Base-by-base conservation (phyloP, 2,797 vertebrate genomes). In the Tokudaia tokunoshimensis region DNA sequence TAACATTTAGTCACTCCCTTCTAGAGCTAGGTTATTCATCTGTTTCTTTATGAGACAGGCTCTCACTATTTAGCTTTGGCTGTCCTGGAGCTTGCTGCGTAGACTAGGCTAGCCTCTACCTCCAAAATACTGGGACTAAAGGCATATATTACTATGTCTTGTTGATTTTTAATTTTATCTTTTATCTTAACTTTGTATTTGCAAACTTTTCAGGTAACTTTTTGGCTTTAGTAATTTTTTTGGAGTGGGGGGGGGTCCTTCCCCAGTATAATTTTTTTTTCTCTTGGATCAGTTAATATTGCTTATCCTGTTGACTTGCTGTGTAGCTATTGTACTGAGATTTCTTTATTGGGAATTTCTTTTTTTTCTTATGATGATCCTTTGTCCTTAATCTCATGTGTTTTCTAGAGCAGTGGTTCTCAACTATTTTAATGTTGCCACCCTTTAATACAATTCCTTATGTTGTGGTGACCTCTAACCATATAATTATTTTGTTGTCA, bases 131-230 rank as follows among this genome's bases (percentile, higher is more conserved):
- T 76, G 41, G 41, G 41, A 41, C 44, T 78, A 82, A 82, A 82
- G n/a, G 24, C 57, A 41, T 61, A 41, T 17, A 20, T 67, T 67
- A 34, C 14, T 34, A 29, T 41, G 14, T 20, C 14, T 3, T 26
- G 37, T 65, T 65, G 82, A 44, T 88, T 63, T 74, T 55, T 94
- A 76, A 91, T 84, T 94, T 87, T 29, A 80, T 17, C 14, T 80
- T 96, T 85, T 85, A 75, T 22, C 91, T n/a, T 95, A 24, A 47
- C 81, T 96, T 93, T 50, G n/a, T 47, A 29, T 17, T 79, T 94
- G 74, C 82, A 59, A 92, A 89, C 10, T 82, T 93, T 31, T 83
- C 70, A 63, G 24, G 76, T 92, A 93, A 93, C 59, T 88, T 74
- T 47, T 87, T 47, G 72, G 12, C 47, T 93, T 19, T 15, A 31